Evolutionary conservation across 2,113 vertebrate species (phyloP).

Genomic region (Myiozetetes cayanensis): DNA sequence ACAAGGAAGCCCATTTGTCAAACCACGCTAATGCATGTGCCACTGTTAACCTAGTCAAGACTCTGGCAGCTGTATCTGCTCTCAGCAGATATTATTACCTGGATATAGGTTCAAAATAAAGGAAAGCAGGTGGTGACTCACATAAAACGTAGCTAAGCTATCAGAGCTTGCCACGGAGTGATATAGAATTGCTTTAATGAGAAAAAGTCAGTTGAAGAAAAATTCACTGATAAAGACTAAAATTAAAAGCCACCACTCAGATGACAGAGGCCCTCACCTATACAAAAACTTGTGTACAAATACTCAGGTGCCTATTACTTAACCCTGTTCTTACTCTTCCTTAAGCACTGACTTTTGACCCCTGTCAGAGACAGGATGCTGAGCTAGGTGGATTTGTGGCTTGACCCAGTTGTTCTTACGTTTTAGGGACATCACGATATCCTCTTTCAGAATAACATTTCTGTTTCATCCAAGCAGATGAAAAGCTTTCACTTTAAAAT

Average conservation of each 20-base stretch:
- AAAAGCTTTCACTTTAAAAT: not conserved
- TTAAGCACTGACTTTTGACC: not conserved
- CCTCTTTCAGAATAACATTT: not conserved
- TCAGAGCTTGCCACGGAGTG: not conserved
- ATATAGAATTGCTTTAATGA: not conserved
- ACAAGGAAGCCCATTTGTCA: not conserved
- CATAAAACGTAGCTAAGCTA: not conserved
- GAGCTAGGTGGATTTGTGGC: not conserved
- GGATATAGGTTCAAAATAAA: not conserved
- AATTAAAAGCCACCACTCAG: not conserved
- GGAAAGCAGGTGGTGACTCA: not conserved
- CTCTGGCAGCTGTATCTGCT: not conserved
- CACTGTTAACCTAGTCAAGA: not conserved
- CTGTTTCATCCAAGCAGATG: not conserved
- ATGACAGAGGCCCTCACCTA: not conserved
- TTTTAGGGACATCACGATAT: not conserved
- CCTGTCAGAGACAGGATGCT: not conserved
- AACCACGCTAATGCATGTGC: not conserved
- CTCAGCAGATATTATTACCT: not conserved
- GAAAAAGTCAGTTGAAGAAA: not conserved
- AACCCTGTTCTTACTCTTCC: not conserved
- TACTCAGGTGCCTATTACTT: not conserved
- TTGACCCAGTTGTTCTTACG: not conserved
- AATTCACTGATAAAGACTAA: not conserved
- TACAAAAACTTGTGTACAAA: not conserved